phyloP scores from a whole-genome alignment of 2,888 invertebrate species.

The Cecidostiba fungosa region DNA sequence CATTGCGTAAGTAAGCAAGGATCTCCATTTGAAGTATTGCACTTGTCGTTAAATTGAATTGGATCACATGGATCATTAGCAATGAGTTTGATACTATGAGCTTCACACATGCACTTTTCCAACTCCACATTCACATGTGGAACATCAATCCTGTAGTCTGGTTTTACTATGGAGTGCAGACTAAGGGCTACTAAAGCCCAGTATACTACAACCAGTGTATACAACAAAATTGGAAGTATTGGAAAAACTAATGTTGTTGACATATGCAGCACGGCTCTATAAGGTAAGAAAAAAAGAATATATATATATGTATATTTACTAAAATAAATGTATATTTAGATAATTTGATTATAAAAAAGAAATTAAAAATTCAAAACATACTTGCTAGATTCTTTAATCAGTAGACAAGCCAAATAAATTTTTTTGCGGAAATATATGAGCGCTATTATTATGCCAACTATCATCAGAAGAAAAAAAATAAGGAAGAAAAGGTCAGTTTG shows the following conservation, averaged over 20 bases:
- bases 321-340: conserved; percentile 20
- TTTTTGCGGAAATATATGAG: conserved; percentile 45
- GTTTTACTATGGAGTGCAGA: conserved; percentile 17
- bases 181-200: neutral
- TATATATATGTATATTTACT: conserved; percentile 3
- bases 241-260: conserved; percentile 94
- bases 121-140: neutral
- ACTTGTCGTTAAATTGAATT: conserved; percentile 17
- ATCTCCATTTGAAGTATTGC: conserved; percentile 41
- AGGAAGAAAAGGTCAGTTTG: conserved; percentile 23
- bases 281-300: conserved; percentile 76
- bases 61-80: conserved; percentile 24
- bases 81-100: neutral
- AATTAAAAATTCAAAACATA: conserved; percentile 77
- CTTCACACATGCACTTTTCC: conserved; percentile 51
- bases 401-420: conserved; percentile 45
- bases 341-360: conserved; percentile 71
- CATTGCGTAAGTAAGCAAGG: conserved; percentile 37
- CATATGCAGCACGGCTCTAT: conserved; percentile 91
- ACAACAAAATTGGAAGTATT: conserved; percentile 29
- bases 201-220: neutral
- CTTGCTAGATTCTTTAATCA: conserved; percentile 79
- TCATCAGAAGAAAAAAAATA: conserved; percentile 17
- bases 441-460: conserved; percentile 29
- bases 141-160: conserved; percentile 23